Evolutionary conservation across 2,888 invertebrate genomes (phyloP).

Genomic region (Lacanobia oleracea): DNA sequence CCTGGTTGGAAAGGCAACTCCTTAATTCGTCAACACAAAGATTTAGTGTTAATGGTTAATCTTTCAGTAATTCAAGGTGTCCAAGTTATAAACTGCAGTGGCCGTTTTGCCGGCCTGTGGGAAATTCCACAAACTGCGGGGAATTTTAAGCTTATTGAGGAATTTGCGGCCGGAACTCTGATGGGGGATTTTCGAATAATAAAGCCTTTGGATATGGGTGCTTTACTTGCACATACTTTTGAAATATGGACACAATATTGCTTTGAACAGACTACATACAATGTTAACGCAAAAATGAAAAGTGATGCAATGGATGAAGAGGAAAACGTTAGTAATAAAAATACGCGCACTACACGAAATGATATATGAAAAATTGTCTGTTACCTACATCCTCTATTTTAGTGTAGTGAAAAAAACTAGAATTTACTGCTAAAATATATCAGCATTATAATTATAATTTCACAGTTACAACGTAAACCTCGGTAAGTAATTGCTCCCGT

Average conservation of each 20-base stretch:
- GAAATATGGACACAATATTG: constrained; percentile 7
- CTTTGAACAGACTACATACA: background rate
- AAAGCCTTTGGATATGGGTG: constrained; percentile 42
- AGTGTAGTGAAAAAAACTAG: background rate
- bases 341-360: background rate
- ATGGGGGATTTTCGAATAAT: constrained; percentile 58
- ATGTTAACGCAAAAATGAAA: background rate
- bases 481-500: constrained; percentile 4
- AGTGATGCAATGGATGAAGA: background rate
- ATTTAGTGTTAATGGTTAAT: constrained; percentile 30
- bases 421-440: background rate
- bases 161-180: constrained; percentile 58
- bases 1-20: background rate
- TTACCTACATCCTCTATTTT: background rate
- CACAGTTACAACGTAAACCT: constrained; percentile 2
- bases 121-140: constrained; percentile 54
- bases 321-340: background rate
- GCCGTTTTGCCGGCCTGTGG: constrained; percentile 35
- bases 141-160: constrained; percentile 63
- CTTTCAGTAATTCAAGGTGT: constrained; percentile 46
- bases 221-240: constrained; percentile 40
- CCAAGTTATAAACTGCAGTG: constrained; percentile 47
- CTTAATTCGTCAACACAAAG: constrained; percentile 5
- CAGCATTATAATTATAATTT: background rate
- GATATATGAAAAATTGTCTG: background rate